These are phyloP conservation scores for Zoanthus sansibaricus DNA, from an alignment of 92 coral and sea anemone species.

Conservation along the genomic window DNA sequence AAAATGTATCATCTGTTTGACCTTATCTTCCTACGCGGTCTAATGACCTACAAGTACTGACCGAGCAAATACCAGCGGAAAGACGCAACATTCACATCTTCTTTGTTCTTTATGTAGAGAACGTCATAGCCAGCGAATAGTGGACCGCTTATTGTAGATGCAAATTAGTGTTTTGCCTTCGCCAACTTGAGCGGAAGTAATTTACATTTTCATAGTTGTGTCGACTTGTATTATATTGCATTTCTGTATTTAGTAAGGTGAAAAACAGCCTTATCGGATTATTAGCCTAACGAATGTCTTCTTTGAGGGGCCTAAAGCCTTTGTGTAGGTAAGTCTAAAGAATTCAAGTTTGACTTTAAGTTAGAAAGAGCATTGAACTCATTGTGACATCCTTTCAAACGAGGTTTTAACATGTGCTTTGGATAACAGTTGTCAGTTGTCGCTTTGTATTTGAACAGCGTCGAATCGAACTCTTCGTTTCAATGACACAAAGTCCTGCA, in stretches of 20 bases:
- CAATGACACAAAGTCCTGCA: too few species aligned
- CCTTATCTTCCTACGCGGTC: too few species aligned
- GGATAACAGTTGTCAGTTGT: too few species aligned
- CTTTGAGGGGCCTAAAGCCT: background rate
- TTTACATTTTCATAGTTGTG: background rate
- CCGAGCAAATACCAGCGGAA: too few species aligned
- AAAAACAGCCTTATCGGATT: background rate
- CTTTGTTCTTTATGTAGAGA: too few species aligned
- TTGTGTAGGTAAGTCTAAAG: background rate
- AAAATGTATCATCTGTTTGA: too few species aligned
- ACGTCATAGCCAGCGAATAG: too few species aligned
- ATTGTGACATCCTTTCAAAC: background rate
- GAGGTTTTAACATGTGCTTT: background rate
- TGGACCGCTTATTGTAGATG: background rate
- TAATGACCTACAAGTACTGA: too few species aligned
- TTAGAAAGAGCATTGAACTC: background rate
- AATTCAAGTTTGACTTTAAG: background rate
- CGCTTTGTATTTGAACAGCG: too few species aligned
- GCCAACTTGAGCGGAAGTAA: background rate
- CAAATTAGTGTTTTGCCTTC: background rate
- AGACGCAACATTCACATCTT: too few species aligned
- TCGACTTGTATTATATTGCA: background rate
- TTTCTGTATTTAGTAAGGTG: background rate
- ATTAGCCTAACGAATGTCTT: background rate
- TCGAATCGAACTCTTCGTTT: too few species aligned